Percentiles rank a stretch among this genome's conserved stretches.
Evolutionary conservation across 2,888 invertebrate genomes (phyloP).

Genomic region (Sepioteuthis lessoniana): DNA sequence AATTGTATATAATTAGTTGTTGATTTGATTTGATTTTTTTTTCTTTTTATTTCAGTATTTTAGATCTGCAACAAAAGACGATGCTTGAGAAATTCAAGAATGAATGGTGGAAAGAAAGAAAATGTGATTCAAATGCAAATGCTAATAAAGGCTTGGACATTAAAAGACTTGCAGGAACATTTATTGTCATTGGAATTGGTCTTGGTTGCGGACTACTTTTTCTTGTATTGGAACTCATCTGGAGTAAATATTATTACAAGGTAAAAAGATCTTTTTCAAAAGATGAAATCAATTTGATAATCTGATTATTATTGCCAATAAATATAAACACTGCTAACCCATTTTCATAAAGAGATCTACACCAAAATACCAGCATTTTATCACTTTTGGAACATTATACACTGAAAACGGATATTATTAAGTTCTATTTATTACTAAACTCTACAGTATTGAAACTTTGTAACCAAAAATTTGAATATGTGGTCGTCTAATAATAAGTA

Average conservation of each 20-base stretch:
- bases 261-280: background rate
- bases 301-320: background rate
- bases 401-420: no score
- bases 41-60: constrained; percentile 55
- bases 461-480: no score
- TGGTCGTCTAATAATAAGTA: no score
- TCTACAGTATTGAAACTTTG: no score
- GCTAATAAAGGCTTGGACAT: constrained; percentile 57
- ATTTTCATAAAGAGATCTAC: no score
- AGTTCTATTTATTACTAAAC: no score
- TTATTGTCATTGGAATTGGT: constrained; percentile 60
- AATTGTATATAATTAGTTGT: no score
- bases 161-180: constrained; percentile 59
- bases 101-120: constrained; percentile 58
- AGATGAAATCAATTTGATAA: background rate
- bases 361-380: no score
- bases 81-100: constrained; percentile 57
- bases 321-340: no score
- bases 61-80: constrained; percentile 60
- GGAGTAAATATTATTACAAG: constrained; percentile 46
- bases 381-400: no score
- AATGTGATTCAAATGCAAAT: constrained; percentile 47
- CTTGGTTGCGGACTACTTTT: constrained; percentile 76
- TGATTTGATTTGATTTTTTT: background rate
- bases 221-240: constrained; percentile 76